Base-by-base conservation (phyloP, 2,888 invertebrate genomes). In the Adineta ricciae region DNA sequence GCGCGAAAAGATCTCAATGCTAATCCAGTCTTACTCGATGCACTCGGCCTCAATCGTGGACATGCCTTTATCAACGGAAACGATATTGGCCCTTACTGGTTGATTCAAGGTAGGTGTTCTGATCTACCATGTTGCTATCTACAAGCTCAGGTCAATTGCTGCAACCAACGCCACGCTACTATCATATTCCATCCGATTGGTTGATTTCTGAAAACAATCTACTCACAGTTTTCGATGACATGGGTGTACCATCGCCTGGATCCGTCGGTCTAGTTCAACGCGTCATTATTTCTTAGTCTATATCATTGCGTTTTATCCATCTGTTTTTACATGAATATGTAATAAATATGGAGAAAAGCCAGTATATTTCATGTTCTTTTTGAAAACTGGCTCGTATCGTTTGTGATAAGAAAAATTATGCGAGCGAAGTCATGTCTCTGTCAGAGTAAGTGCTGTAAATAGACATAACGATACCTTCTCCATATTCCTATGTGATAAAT, bases 1-100 rank as follows among this genome's bases (percentile, higher is more conserved):
- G n/a, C 24, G 9, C 5, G 46, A 46, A 7, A 56, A 56, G 56
- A 56, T 56, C 4, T 11, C 9, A 56, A 56, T 56, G 56, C 24
- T n/a, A 56, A n/a, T 56, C 56, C 56, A n/a, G 24, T 56, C 4
- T n/a, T 56, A 56, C n/a, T 56, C 7, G 56, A 56, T 56, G 56
- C 56, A 16, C 21, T 16, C 4, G 56, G 56, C 24, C n/a, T 56
- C 7, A 56, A 21, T n/a, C 56, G 56, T 21, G 92, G 92, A 36
- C 89, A 91, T 32, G 89, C 90, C 3, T 90, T 91, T 82, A 88
- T 92, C 11, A 92, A 92, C 87, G 90, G 90, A 7, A 90, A 90
- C 87, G 92, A 92, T 88, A 87, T 92, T 24, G 92, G 92, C 46
- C 89, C 92, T 49, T 93, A 92, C 88, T 92, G 92, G 92, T 91